Percentiles rank a stretch among this genome's conserved stretches.
Conservation (phyloP, 1,140 invertebrate genomes). For the Tigriopus japonicus region DNA sequence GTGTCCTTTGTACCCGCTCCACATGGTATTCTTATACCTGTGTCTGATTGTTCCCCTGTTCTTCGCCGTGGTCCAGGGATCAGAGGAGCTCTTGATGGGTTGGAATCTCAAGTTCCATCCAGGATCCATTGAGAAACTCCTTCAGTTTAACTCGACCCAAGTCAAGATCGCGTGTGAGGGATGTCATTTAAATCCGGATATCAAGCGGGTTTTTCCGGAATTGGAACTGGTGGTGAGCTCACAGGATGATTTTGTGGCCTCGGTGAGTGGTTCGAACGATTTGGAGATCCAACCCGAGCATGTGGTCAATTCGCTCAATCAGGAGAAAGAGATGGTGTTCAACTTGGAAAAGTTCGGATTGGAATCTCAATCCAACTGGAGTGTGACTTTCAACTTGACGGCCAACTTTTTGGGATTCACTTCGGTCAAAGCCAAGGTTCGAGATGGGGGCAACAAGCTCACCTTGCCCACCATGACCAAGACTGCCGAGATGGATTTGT, state of each 20-base stretch:
- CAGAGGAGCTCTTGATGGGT: constrained; percentile 17
- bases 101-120: constrained; percentile 23
- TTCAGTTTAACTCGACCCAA: constrained; percentile 16
- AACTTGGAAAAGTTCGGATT: constrained; percentile 15
- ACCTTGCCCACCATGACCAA: constrained; percentile 20
- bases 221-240: constrained; percentile 17
- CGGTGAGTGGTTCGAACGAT: constrained; percentile 8
- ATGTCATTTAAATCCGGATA: not conserved
- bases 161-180: constrained; percentile 17
- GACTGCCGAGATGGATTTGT: constrained; percentile 27
- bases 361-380: constrained; percentile 22
- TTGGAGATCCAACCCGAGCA: constrained; percentile 10
- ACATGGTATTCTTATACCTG: constrained; percentile 35
- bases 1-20: constrained; percentile 40
- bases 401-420: constrained; percentile 42
- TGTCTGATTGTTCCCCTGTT: constrained; percentile 32
- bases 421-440: constrained; percentile 22
- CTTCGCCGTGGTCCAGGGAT: constrained; percentile 30
- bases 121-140: constrained; percentile 17
- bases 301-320: not conserved
- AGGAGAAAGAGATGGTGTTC: constrained; percentile 14
- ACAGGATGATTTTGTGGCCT: constrained; percentile 13
- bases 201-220: not conserved
- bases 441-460: constrained; percentile 16
- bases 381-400: constrained; percentile 30